Evolutionary conservation across 2,797 vertebrate species (phyloP).

Genomic region (Sebastes hubbsi): DNA sequence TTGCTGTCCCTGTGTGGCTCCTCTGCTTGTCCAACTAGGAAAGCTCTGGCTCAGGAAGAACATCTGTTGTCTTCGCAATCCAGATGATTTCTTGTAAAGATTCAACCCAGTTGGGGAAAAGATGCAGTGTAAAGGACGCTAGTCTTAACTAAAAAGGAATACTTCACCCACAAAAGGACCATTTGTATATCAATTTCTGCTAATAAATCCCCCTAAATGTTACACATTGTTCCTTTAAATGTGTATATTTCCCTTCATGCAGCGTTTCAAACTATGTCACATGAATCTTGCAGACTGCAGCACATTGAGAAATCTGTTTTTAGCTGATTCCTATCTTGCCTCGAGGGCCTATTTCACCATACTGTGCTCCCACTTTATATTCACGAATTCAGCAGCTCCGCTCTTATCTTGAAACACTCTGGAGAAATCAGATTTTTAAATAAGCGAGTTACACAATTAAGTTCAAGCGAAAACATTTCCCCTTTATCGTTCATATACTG

Average conservation of each 20-base stretch:
- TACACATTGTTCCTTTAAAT: no score
- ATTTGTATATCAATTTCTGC: background rate
- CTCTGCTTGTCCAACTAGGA: background rate
- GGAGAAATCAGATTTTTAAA: conserved; percentile 35
- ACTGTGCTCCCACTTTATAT: conserved; percentile 28
- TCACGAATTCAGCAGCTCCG: conserved; percentile 3
- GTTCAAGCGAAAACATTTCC: background rate
- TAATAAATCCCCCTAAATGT: no score
- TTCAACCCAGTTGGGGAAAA: background rate
- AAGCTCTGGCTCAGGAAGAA: background rate
- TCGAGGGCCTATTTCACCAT: conserved; percentile 36
- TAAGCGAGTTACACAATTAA: conserved; percentile 26
- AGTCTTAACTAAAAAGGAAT: background rate
- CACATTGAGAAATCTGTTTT: conserved; percentile 35
- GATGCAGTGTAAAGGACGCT: background rate
- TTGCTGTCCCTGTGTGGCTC: background rate
- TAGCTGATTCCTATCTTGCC: conserved; percentile 43
- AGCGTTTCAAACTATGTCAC: conserved; percentile 8
- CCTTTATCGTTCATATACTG: background rate
- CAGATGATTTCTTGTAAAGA: background rate
- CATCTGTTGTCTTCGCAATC: background rate
- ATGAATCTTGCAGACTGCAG: conserved; percentile 24
- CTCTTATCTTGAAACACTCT: conserved; percentile 49
- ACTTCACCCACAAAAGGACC: no score
- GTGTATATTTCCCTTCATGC: background rate